A percentile compares a stretch with the other conserved stretches of the same genome.
Conservation (phyloP, 2,888 invertebrate species). For the Drosophila testacea region DNA sequence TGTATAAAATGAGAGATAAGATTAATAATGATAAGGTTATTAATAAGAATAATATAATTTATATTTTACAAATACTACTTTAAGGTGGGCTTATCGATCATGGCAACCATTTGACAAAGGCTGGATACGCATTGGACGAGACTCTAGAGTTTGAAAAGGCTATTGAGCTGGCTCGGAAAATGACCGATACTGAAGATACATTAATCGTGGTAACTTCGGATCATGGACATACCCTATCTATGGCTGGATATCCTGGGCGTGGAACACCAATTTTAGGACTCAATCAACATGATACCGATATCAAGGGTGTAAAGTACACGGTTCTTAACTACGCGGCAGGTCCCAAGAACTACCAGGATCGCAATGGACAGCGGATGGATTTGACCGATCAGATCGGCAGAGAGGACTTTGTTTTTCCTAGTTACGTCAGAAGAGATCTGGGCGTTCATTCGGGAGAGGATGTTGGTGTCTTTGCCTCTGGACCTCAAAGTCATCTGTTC, state of each 20-base stretch:
- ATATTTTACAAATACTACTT: too few relatives aligned
- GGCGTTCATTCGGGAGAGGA: conserved; percentile 90
- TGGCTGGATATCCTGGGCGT: conserved; percentile 89
- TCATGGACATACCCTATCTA: conserved; percentile 91
- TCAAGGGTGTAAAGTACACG: conserved; percentile 88
- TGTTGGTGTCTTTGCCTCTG: conserved; percentile 91
- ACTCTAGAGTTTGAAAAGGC: conserved; percentile 91
- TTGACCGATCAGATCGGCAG: conserved; percentile 48
- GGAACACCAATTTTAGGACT: conserved; percentile 86
- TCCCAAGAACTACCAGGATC: conserved; percentile 82
- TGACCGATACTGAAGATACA: conserved; percentile 89
- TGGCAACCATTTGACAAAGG: conserved; percentile 88
- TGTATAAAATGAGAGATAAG: too few relatives aligned
- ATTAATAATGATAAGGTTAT: too few relatives aligned
- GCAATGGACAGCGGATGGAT: conserved; percentile 63
- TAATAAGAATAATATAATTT: too few relatives aligned
- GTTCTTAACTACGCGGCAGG: conserved; percentile 91
- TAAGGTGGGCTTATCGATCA: conserved; percentile 82
- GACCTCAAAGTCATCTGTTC: conserved; percentile 92
- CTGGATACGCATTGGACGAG: conserved; percentile 90
- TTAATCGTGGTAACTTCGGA: conserved; percentile 92
- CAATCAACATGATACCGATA: conserved; percentile 85
- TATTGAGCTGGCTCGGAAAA: conserved; percentile 87
- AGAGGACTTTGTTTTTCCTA: conserved; percentile 59
- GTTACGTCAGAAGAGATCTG: conserved; percentile 88